Evolutionary conservation across 2,888 invertebrate genomes (phyloP), one percentile per base, ranked within the genome.

Genomic region (Nomada fabriciana): DNA sequence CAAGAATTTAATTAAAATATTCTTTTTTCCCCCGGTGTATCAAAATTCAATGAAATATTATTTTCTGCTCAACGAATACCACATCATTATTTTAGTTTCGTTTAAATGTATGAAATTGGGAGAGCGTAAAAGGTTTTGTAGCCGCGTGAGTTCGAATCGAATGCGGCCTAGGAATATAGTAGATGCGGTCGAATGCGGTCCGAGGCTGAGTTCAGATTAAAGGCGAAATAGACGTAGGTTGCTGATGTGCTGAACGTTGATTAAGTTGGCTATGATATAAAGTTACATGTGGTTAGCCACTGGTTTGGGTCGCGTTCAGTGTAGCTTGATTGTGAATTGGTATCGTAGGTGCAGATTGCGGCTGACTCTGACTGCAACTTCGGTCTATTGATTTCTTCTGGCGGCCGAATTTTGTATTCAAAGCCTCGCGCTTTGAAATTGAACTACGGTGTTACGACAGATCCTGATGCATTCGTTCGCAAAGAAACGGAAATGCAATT

Each of bases 261-360:
- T 83, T 83, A 82, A 83, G 82, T 82, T 61, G 72, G 60, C 77
- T 83, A 77, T 82, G 82, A 83, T 82, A 77, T 77, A 82, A 82
- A 82, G 82, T 82, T 82, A 77, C 82, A 65, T 72, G 82, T 25
- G 82, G 82, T 82, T 73, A 69, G 52, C 69, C 76, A 13, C 72
- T 20, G 76, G 53, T 42, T 55, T n/a, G n/a, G 42, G 64, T 13
- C 11, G 36, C 36, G n/a, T 76, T 52, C 57, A 52, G 59, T 76
- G 82, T 65, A 20, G 82, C 55, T 69, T 72, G 82, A 82, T 82
- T 75, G 76, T 82, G 69, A 68, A 82, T 76, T 50, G 70, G 82
- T 76, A 75, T 74, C 81, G 69, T 81, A 80, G 81, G 81, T 81
- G 81, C 75, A 81, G 81, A 81, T 82, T 81, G 81, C 70, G 81